A percentile compares a stretch with the other conserved stretches of the same genome.
Evolutionary conservation across 2,888 invertebrate species (phyloP).

Genomic region (Oligia latruncula): DNA sequence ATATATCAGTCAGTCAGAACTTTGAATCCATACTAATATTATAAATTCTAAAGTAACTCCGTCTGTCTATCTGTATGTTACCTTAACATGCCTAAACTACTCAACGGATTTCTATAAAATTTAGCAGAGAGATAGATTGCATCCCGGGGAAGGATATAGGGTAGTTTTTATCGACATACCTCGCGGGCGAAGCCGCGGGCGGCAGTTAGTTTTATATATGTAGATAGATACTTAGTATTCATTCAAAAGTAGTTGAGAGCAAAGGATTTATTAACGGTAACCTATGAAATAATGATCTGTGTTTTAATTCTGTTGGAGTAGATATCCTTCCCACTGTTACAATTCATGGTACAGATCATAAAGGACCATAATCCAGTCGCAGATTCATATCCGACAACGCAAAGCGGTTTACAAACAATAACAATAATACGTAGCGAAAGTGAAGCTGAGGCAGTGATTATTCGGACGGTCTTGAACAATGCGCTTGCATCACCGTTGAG

Average conservation of each 20-base stretch:
- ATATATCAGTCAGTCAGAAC: no score
- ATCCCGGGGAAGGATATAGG: no score
- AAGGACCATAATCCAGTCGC: constrained; percentile 22
- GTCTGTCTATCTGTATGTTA: no score
- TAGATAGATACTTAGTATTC: neutral
- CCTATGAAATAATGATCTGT: neutral
- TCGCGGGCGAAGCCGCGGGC: no score
- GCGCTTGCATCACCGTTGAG: constrained; percentile 57
- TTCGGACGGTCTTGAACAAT: constrained; percentile 53
- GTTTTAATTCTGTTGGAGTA: neutral
- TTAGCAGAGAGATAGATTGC: no score
- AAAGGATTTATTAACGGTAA: neutral
- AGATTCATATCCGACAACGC: constrained; percentile 24
- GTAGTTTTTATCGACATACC: no score
- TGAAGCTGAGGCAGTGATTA: constrained; percentile 62
- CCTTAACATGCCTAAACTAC: no score
- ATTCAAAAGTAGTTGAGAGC: neutral
- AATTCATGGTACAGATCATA: neutral
- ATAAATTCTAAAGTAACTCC: no score
- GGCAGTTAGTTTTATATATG: no score
- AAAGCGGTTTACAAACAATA: constrained; percentile 38
- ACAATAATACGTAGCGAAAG: constrained; percentile 66
- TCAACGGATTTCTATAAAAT: no score
- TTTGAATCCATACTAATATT: no score
- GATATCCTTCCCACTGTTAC: neutral